Evolutionary conservation across 2,113 vertebrate species (phyloP).

Genomic region (Beaufortia kweichowensis): DNA sequence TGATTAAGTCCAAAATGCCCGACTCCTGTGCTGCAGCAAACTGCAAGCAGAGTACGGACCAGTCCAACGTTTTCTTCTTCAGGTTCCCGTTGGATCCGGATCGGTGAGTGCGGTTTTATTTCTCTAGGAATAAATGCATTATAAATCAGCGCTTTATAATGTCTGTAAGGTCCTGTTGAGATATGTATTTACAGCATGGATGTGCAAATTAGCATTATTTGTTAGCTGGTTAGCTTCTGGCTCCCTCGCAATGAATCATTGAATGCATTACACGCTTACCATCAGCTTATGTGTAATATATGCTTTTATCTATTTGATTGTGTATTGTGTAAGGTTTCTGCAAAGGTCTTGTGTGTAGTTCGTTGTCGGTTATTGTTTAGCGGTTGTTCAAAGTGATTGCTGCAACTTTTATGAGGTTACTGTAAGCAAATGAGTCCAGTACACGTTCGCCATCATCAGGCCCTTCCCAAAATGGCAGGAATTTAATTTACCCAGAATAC

Average conservation of each 20-base stretch:
- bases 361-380: not conserved
- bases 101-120: constrained; percentile 70
- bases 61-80: constrained; percentile 76
- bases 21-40: constrained; percentile 89
- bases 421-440: constrained; percentile 12
- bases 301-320: not conserved
- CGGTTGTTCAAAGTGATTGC: constrained; percentile 4
- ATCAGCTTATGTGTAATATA: not conserved
- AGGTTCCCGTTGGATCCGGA: constrained; percentile 77
- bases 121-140: not conserved
- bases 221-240: constrained; percentile 50
- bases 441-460: constrained; percentile 50
- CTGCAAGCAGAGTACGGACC: constrained; percentile 81
- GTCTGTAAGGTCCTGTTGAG: not conserved
- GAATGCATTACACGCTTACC: constrained; percentile 4
- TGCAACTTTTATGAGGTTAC: constrained; percentile 24
- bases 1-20: constrained; percentile 79
- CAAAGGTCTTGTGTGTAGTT: not conserved
- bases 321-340: not conserved
- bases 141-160: not conserved
- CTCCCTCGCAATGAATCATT: constrained; percentile 42
- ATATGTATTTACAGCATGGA: not conserved
- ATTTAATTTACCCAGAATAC: not conserved
- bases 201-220: constrained; percentile 29
- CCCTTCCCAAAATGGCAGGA: constrained; percentile 38